Conservation (phyloP, 2,113 vertebrate genomes). For the Podarcis cretensis region DNA sequence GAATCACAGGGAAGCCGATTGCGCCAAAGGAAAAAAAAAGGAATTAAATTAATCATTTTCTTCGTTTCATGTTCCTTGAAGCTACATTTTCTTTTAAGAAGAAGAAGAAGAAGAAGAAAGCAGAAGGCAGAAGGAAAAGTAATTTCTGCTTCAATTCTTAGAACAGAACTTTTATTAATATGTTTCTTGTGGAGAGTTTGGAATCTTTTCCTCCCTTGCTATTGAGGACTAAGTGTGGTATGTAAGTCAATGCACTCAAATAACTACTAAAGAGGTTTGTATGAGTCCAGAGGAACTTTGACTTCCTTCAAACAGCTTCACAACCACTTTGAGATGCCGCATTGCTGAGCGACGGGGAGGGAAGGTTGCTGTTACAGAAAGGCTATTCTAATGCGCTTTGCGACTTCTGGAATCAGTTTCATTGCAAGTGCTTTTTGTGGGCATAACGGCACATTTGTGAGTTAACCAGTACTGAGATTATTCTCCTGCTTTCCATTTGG, state of each 20-base stretch:
- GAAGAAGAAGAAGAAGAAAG: constrained; percentile 1
- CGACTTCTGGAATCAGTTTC: not conserved
- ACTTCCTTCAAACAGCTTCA: not conserved
- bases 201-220: not conserved
- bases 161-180: constrained; percentile 23
- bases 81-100: constrained; percentile 21
- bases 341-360: too few relatives aligned
- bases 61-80: constrained; percentile 48
- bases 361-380: not conserved
- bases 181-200: not conserved
- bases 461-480: not conserved
- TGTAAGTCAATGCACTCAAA: not conserved
- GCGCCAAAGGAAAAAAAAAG: constrained; percentile 33
- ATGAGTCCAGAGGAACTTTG: not conserved
- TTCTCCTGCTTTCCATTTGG: not conserved
- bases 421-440: not conserved
- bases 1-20: constrained; percentile 51
- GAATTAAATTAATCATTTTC: constrained; percentile 60
- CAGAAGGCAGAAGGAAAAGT: constrained; percentile 37
- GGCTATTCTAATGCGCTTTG: not conserved
- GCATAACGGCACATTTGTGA: not conserved
- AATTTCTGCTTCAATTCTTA: constrained; percentile 34
- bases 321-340: not conserved
- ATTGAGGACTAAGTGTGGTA: not conserved
- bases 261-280: too few relatives aligned